A percentile compares a stretch with the other conserved stretches of the same genome.
Conservation (phyloP, 2,113 vertebrate genomes). For the Sylvilagus bachmani region DNA sequence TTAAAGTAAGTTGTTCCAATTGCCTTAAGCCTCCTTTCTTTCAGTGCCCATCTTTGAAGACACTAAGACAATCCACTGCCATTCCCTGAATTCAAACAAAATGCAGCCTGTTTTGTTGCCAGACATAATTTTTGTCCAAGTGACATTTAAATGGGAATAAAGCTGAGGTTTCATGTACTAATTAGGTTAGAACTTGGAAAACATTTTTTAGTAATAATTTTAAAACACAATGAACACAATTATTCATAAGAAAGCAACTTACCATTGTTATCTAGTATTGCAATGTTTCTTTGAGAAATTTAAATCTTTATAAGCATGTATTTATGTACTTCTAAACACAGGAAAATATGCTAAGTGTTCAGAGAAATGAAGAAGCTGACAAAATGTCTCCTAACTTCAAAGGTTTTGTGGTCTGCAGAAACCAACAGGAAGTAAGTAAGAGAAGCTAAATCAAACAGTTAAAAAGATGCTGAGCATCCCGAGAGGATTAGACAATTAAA, state of each 20-base stretch:
- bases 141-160: slow-evolving; percentile 34
- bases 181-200: neutral
- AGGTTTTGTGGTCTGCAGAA: neutral
- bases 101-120: slow-evolving; percentile 35
- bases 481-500: neutral
- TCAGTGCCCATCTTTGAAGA: neutral
- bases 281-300: neutral
- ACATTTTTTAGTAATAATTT: slow-evolving; percentile 1
- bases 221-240: neutral
- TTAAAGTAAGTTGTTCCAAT: slow-evolving; percentile 47
- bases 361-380: neutral
- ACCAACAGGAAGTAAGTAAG: neutral
- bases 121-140: neutral
- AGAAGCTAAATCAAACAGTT: neutral
- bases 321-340: neutral
- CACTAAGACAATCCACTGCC: slow-evolving; percentile 47
- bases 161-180: neutral
- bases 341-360: neutral
- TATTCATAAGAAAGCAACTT: neutral
- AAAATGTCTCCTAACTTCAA: neutral
- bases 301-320: neutral
- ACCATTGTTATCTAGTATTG: neutral
- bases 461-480: neutral
- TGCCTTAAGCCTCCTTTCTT: neutral
- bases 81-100: neutral